Evolutionary conservation across 2,888 invertebrate species (phyloP), one percentile per base, ranked within the genome.

Genomic region (Eustalomyia histrio): DNA sequence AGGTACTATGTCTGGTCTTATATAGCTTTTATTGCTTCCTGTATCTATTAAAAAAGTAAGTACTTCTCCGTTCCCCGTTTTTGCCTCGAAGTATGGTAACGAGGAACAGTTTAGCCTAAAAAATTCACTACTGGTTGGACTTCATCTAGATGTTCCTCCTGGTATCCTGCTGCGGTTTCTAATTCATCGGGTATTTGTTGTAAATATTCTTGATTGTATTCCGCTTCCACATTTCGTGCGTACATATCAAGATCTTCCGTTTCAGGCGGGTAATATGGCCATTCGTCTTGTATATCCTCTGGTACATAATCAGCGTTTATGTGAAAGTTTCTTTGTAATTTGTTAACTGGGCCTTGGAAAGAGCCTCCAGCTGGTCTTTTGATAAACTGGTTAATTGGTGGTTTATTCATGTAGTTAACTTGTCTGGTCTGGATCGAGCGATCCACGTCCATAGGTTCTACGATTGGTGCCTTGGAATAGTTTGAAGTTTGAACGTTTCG

Each of bases 11-110:
- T 17, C 5, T 17, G 52, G 16, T 17, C 24, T 33, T 10, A 65
- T 65, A 64, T 64, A 64, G 9, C 52, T 64, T 2, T 64, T 64
- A 16, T 64, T 64, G 17, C 50, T 29, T n/a, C 64, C 64, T 1
- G 64, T 64, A 9, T 64, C 64, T 16, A 52, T 7, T 33, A 64
- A 64, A 14, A 64, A 29, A 10, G 6, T 64, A 3, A 64, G 24
- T 29, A 7, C 12, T 18, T 53, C 9, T 33, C 64, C 64, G 53
- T 53, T 53, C 52, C 35, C 33, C 52, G 53, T 29, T 29, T 64
- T 43, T 7, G 52, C 24, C 5, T 12, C 29, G n/a, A 50, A 63
- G 12, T 63, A 63, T 4, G 50, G 50, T 8, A 50, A 50, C 24
- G 50, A 63, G n/a, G 50, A 50, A 29, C 50, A 24, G 16, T 63